Evolutionary conservation across 2,888 invertebrate species (phyloP).

Genomic region (Darwinula stevensoni): DNA sequence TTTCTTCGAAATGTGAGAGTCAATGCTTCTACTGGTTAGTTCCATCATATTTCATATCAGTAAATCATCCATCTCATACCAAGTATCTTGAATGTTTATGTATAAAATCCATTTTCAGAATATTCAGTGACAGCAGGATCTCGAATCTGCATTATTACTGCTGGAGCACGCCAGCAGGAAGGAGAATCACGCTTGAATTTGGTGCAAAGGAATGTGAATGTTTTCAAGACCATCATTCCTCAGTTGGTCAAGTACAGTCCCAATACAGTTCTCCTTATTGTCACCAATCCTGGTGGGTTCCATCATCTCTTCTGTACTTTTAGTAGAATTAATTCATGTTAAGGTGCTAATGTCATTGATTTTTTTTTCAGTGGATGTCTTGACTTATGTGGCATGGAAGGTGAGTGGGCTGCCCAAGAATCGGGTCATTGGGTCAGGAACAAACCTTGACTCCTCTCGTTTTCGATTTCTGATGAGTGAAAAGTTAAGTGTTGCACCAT

Average conservation of each 20-base stretch:
- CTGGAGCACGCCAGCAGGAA: slow-evolving; percentile 64
- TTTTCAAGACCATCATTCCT: slow-evolving; percentile 58
- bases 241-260: slow-evolving; percentile 52
- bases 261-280: slow-evolving; percentile 49
- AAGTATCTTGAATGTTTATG: slow-evolving; percentile 1
- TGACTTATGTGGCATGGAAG: slow-evolving; percentile 86
- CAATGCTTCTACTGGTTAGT: slow-evolving; percentile 30
- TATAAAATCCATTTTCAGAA: slow-evolving; percentile 20
- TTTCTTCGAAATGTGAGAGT: slow-evolving; percentile 53
- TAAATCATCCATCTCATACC: neutral
- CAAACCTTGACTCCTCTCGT: slow-evolving; percentile 68
- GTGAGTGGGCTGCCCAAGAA: slow-evolving; percentile 60
- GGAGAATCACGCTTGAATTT: slow-evolving; percentile 61
- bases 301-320: neutral
- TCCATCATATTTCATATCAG: slow-evolving; percentile 3
- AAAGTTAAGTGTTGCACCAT: slow-evolving; percentile 43
- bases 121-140: slow-evolving; percentile 46
- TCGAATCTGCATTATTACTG: slow-evolving; percentile 58
- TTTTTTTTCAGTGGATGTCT: slow-evolving; percentile 34
- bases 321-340: neutral
- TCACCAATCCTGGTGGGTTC: slow-evolving; percentile 41
- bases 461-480: slow-evolving; percentile 66
- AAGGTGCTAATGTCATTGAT: neutral
- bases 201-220: slow-evolving; percentile 66
- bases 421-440: slow-evolving; percentile 68